Percentiles rank a stretch among this genome's conserved stretches.
Evolutionary conservation across 2,888 invertebrate genomes (phyloP).

Genomic region (Cyclophora punctaria): DNA sequence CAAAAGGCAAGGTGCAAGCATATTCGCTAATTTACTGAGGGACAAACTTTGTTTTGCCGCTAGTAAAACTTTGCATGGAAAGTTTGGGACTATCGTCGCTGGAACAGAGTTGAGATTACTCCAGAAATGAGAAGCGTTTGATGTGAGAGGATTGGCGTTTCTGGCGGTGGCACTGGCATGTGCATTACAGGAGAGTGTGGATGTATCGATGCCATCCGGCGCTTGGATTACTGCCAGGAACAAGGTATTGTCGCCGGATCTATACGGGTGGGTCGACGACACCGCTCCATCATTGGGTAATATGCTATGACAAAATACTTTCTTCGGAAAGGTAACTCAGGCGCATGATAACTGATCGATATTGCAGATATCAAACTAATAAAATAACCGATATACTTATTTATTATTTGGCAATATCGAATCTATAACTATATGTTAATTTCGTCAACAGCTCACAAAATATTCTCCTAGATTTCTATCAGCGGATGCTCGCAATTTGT

Average conservation of each 20-base stretch:
- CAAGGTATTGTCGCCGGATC: conserved; percentile 40
- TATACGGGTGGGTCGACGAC: conserved; percentile 44
- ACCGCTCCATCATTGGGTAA: conserved; percentile 4
- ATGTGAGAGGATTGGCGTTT: conserved; percentile 11
- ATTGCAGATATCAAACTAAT: no score
- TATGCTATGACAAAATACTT: no score
- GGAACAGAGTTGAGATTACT: conserved; percentile 8
- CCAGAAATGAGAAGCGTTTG: background rate
- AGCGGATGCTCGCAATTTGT: conserved; percentile 27
- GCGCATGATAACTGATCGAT: no score
- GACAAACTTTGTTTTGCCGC: conserved; percentile 23
- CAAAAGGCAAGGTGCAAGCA: conserved; percentile 32
- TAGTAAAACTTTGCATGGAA: conserved; percentile 5
- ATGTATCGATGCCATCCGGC: conserved; percentile 40
- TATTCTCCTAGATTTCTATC: conserved; percentile 19
- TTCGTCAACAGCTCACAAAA: background rate
- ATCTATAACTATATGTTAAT: no score
- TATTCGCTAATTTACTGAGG: conserved; percentile 32
- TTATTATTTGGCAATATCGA: no score
- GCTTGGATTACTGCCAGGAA: conserved; percentile 55
- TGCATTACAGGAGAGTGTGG: conserved; percentile 26
- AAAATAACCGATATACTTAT: no score
- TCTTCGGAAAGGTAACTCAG: conserved; percentile 2
- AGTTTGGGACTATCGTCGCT: background rate
- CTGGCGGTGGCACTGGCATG: conserved; percentile 10